Conservation (phyloP, 2,797 vertebrate species). For the Ctenopoma multispine region DNA sequence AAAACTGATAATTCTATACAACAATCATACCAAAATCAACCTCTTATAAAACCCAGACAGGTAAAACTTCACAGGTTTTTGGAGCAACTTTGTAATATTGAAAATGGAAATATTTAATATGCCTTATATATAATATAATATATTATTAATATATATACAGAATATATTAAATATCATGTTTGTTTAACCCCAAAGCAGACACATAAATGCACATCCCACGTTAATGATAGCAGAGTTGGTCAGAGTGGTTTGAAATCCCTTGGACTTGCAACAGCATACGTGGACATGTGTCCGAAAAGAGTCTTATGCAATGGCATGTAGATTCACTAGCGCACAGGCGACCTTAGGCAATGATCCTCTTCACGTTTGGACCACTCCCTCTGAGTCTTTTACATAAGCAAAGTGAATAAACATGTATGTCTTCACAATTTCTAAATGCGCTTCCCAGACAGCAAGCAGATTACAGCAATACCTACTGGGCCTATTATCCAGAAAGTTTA, state of each 20-base stretch:
- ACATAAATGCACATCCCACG: neutral
- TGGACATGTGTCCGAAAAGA: constrained; percentile 67
- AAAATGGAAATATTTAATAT: neutral
- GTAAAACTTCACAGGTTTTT: neutral
- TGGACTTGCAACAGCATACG: constrained; percentile 37
- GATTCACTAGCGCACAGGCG: constrained; percentile 44
- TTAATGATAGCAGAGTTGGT: constrained; percentile 24
- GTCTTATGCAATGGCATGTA: constrained; percentile 66
- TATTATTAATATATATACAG: too few relatives aligned
- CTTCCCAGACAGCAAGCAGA: constrained; percentile 44
- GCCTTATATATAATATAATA: too few relatives aligned
- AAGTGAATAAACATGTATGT: constrained; percentile 44
- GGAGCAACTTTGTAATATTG: neutral
- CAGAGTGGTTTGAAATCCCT: constrained; percentile 46
- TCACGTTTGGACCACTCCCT: constrained; percentile 54
- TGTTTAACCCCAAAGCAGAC: neutral
- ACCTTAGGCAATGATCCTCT: constrained; percentile 60
- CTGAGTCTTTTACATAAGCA: constrained; percentile 72
- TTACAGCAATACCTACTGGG: constrained; percentile 27
- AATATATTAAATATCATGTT: neutral
- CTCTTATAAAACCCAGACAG: neutral
- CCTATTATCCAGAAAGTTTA: neutral
- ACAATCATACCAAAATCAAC: neutral
- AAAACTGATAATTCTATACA: neutral
- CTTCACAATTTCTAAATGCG: constrained; percentile 49